Percentiles rank a stretch among this genome's conserved stretches.
phyloP scores from a whole-genome alignment of 1,140 invertebrate species.

The Seison nebaliae region DNA sequence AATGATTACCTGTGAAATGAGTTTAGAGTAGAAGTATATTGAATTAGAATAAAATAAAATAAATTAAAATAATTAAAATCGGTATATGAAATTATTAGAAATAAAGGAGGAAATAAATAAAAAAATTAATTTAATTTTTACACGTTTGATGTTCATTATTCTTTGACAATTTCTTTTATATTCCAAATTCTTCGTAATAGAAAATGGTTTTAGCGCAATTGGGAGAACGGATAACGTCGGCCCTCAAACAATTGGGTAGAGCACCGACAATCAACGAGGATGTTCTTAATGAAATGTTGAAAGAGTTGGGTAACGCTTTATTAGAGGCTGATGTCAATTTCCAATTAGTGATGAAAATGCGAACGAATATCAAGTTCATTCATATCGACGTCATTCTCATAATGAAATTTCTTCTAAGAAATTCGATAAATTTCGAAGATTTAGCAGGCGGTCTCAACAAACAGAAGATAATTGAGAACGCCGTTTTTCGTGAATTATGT shows the following conservation, averaged over 20 bases:
- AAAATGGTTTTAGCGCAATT: conserved; percentile 98
- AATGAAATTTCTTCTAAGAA: conserved; percentile 21
- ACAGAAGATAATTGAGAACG: conserved; percentile 85
- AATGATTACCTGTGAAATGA: no score
- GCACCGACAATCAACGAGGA: conserved; percentile 91
- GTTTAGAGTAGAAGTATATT: no score
- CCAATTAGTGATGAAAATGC: conserved; percentile 66
- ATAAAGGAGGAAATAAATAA: no score
- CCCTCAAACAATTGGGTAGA: conserved; percentile 79
- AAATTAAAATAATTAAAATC: no score
- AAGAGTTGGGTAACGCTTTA: conserved; percentile 84
- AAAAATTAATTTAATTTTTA: no score
- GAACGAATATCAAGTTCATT: conserved; percentile 70
- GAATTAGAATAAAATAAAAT: no score
- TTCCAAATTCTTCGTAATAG: not conserved
- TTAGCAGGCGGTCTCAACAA: conserved; percentile 98
- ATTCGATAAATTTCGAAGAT: conserved; percentile 94
- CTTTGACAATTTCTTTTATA: no score
- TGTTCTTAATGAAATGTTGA: conserved; percentile 94
- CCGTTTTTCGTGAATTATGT: conserved; percentile 71
- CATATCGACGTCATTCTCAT: not conserved
- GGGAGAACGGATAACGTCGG: conserved; percentile 91
- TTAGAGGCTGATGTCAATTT: conserved; percentile 98
- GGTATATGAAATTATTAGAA: no score
- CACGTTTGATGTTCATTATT: no score